Evolutionary conservation across 2,797 vertebrate genomes (phyloP).

Genomic region (Antennarius maculatus): DNA sequence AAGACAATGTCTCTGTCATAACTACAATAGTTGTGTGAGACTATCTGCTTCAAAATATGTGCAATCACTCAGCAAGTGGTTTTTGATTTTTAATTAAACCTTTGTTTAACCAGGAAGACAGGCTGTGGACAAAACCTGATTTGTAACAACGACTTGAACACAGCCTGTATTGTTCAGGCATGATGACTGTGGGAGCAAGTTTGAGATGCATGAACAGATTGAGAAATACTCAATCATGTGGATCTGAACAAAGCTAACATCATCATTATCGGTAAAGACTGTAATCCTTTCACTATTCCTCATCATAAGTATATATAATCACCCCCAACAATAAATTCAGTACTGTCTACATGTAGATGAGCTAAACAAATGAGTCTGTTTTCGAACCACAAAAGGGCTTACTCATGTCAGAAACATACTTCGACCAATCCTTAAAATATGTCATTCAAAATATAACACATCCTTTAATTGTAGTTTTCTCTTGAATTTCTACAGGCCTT

Average conservation of each 20-base stretch:
- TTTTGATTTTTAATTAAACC: conserved; percentile 48
- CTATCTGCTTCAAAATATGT: conserved; percentile 7
- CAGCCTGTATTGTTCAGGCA: conserved; percentile 8
- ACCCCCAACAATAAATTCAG: conserved; percentile 59
- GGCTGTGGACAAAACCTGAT: conserved; percentile 35
- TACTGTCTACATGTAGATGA: conserved; percentile 49
- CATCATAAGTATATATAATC: conserved; percentile 48
- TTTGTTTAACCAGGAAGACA: conserved; percentile 44
- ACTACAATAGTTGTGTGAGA: conserved; percentile 12
- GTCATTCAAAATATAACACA: conserved; percentile 60
- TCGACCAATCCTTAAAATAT: conserved; percentile 58
- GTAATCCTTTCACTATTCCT: conserved; percentile 68
- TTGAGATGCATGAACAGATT: conserved; percentile 28
- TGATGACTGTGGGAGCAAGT: conserved; percentile 53
- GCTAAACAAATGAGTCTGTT: conserved; percentile 72
- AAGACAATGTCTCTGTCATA: neutral
- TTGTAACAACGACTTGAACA: conserved; percentile 34
- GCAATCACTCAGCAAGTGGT: conserved; percentile 15
- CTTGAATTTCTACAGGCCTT: conserved; percentile 38
- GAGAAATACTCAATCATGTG: conserved; percentile 65
- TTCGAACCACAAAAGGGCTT: conserved; percentile 57
- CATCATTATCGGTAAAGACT: conserved; percentile 57
- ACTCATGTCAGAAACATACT: conserved; percentile 62
- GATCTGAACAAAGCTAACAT: conserved; percentile 59
- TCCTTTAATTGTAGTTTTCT: conserved; percentile 61